phyloP scores from a whole-genome alignment of 2,113 vertebrate genomes.

The Pterophyllum scalare region DNA sequence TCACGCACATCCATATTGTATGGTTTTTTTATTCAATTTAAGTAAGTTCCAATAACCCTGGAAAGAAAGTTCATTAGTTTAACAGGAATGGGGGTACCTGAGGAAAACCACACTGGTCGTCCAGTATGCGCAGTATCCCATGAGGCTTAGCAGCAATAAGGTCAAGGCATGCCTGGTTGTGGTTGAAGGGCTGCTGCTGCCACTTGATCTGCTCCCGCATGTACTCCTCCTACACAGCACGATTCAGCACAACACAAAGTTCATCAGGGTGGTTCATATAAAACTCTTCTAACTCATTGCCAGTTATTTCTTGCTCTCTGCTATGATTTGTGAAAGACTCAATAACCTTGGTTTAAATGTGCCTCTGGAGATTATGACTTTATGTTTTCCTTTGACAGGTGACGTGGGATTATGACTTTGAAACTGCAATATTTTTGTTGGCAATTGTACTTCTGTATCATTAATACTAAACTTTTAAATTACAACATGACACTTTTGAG shows the following conservation, averaged over 20 bases:
- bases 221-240: conserved; percentile 89
- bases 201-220: conserved; percentile 92
- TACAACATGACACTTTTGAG: too few relatives aligned
- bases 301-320: neutral
- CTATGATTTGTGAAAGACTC: neutral
- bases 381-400: neutral
- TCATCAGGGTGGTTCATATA: neutral
- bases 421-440: neutral
- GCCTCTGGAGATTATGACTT: neutral
- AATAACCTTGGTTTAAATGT: neutral
- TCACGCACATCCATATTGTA: neutral
- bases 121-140: conserved; percentile 94
- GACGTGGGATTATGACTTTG: neutral
- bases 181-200: conserved; percentile 88
- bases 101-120: conserved; percentile 96
- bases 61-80: neutral
- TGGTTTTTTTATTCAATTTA: neutral
- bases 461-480: neutral
- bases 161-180: conserved; percentile 94
- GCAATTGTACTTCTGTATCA: neutral
- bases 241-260: conserved; percentile 13
- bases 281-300: neutral
- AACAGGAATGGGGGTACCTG: conserved; percentile 82
- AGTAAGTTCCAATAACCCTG: neutral
- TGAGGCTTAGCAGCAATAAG: conserved; percentile 95